These are phyloP conservation scores for Chiridota heheva DNA, from an alignment of 35 echinoderm and acorn worm species.

Conservation along the genomic window DNA sequence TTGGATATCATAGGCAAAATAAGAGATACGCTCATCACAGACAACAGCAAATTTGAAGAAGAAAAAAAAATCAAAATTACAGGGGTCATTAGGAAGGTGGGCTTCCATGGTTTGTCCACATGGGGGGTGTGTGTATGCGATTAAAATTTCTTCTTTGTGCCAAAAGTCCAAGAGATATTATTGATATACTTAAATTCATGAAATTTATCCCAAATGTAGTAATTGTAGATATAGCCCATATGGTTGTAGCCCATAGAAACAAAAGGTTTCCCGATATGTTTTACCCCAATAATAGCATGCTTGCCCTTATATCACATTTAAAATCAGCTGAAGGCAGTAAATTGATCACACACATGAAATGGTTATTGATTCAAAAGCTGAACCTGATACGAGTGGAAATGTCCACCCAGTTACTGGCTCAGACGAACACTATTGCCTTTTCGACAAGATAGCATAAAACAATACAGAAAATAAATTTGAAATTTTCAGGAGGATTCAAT, in stretches of 20 bases:
- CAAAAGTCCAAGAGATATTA: constrained; percentile 39
- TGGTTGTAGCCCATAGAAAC: constrained; percentile 13
- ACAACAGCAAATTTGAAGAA: constrained; percentile 18
- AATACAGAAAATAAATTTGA: not conserved
- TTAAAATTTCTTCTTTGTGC: constrained; percentile 20
- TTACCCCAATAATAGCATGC: not conserved
- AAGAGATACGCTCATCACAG: not conserved
- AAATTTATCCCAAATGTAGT: constrained; percentile 17
- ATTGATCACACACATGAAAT: too few species aligned
- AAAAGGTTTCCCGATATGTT: constrained; percentile 19
- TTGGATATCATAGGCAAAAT: constrained; percentile 12
- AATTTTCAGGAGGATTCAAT: not conserved
- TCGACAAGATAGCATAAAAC: not conserved
- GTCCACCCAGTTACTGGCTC: constrained; percentile 21
- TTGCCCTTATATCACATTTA: too few species aligned
- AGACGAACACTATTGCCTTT: not conserved
- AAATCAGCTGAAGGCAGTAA: too few species aligned
- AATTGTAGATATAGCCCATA: constrained; percentile 1
- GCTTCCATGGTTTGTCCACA: constrained; percentile 34
- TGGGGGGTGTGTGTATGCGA: constrained; percentile 23
- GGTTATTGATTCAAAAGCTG: too few species aligned
- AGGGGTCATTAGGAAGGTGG: constrained; percentile 28
- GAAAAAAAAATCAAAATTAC: constrained; percentile 25
- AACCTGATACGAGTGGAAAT: not conserved
- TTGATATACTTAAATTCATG: constrained; percentile 20